Evolutionary conservation across 1,140 invertebrate genomes (phyloP).

Genomic region (Pachypsylla venusta): DNA sequence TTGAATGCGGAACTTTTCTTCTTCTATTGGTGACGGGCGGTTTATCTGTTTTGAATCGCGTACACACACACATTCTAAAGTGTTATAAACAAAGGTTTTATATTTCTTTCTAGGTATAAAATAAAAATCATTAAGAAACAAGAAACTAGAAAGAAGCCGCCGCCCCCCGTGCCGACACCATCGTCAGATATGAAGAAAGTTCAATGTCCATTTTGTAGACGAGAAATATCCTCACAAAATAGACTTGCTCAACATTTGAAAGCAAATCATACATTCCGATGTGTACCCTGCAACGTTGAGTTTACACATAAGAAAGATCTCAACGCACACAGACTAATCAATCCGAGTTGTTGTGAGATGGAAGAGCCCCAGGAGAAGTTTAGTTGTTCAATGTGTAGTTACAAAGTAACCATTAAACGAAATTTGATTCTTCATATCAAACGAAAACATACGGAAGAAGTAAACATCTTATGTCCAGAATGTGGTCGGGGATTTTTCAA

Average conservation of each 20-base stretch:
- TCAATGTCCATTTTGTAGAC: not conserved
- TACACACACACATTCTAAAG: not conserved
- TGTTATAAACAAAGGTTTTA: not conserved
- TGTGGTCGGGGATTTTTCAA: conserved; percentile 3
- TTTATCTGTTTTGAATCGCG: no score
- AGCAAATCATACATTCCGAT: not conserved
- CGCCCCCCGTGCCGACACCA: no score
- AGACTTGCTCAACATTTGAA: not conserved
- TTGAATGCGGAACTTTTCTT: no score
- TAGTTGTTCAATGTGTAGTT: not conserved
- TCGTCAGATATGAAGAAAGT: not conserved
- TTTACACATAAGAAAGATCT: not conserved
- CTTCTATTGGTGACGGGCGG: no score
- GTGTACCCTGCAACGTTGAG: not conserved
- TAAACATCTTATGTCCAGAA: not conserved
- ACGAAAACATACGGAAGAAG: not conserved
- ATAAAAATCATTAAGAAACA: conserved; percentile 3
- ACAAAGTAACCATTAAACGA: not conserved
- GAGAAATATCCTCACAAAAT: not conserved
- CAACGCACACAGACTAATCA: not conserved
- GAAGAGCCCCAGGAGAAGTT: not conserved
- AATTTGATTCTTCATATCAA: not conserved
- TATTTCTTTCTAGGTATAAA: conserved; percentile 9
- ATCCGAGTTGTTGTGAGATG: not conserved
- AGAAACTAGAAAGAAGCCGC: no score